phyloP scores from a whole-genome alignment of 2,888 invertebrate genomes.

The Andrena bicolor region DNA sequence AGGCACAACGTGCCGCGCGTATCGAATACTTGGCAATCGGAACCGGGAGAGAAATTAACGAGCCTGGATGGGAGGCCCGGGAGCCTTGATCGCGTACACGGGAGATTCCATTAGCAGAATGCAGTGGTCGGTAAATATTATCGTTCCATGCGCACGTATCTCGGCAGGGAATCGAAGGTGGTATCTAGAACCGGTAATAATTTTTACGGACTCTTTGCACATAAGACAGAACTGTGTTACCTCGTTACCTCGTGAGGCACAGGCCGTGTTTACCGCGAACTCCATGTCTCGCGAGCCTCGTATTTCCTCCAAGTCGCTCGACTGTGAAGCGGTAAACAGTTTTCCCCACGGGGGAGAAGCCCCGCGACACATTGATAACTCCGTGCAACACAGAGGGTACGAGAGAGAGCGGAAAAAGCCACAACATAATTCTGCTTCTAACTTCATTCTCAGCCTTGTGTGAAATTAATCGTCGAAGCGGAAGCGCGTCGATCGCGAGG shows the following conservation, averaged over 20 bases:
- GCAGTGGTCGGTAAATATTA: constrained; percentile 37
- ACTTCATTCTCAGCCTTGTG: too few relatives aligned
- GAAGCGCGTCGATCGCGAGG: not conserved
- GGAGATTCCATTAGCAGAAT: constrained; percentile 34
- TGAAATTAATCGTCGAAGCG: too few relatives aligned
- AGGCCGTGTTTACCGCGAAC: constrained; percentile 44
- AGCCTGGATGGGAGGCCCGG: not conserved
- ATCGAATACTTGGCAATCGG: not conserved
- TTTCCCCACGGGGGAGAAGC: not conserved
- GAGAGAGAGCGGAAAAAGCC: not conserved
- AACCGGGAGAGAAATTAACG: not conserved
- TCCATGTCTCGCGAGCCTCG: constrained; percentile 25
- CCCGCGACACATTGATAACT: not conserved
- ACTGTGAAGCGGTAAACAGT: not conserved
- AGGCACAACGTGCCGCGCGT: too few relatives aligned
- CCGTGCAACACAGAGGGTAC: not conserved
- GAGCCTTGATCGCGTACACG: constrained; percentile 12
- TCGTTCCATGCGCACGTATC: constrained; percentile 30
- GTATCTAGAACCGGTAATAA: constrained; percentile 56
- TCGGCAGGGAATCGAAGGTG: constrained; percentile 40
- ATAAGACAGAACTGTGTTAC: constrained; percentile 46
- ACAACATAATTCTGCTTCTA: not conserved
- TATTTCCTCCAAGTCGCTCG: constrained; percentile 29
- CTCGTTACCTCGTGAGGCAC: constrained; percentile 56
- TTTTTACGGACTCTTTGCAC: constrained; percentile 39